Base-by-base conservation (phyloP, 2,113 vertebrate species). In the Tetrao urogallus region DNA sequence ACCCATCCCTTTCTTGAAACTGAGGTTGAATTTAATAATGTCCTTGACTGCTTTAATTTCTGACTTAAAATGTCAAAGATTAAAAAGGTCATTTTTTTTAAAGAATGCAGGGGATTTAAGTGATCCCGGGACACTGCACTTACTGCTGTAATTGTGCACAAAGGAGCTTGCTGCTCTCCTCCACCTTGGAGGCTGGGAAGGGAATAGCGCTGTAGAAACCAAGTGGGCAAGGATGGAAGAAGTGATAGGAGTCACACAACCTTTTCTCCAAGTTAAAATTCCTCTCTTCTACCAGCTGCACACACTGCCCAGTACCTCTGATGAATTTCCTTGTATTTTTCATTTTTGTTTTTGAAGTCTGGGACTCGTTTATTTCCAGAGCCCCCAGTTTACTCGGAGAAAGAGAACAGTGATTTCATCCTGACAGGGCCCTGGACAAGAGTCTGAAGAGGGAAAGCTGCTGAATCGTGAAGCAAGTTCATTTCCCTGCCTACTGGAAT, bases 61-160 rank as follows among this genome's bases (percentile, higher is more conserved):
- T 89, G 65, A 76, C 72, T 94, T 87, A 70, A 96, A 95, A 92
- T 89, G 85, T 93, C 89, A 87, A 85, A 87, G 83, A 92, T 58
- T 56, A 52, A 88, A 91, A 91, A 70, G 84, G n/a, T 17, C 16
- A 77, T 87, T 76, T 43, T 91, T 40, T 92, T 57, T 86, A 48
- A 72, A 91, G 82, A 89, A 89, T 9, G 32, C 72, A 80, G 82
- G 91, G 36, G 54, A 88, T 87, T 75, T 63, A 65, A 92, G 36
- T 1, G 1, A 54, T 72, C 71, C 84, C 71, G 43, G 83, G 86
- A 60, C 61, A 76, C 0, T 0, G 16, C 34, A 43, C 14, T 91
- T 34, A 66, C 52, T 79, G 56, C 45, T 82, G 7, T 65, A 79
- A 91, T 27, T 22, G n/a, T 66, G 64, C 45, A 80, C 48, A 85